Conservation (phyloP, 2,888 invertebrate species). For the Agonopterix heracliana region DNA sequence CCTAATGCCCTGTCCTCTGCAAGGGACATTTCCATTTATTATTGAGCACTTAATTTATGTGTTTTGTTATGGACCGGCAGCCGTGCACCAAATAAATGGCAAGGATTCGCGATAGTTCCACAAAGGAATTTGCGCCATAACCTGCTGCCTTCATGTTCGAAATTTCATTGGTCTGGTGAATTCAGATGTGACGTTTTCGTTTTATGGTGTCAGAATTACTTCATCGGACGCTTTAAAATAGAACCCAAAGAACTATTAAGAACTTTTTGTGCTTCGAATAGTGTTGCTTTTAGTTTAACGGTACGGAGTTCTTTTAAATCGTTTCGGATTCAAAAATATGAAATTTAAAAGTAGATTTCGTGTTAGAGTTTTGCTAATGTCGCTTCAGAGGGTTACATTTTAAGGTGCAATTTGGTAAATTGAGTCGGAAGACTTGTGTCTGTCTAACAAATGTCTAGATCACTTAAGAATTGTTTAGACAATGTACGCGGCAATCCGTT, state of each 20-base stretch:
- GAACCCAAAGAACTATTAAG: slow-evolving; percentile 21
- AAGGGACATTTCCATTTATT: slow-evolving; percentile 77
- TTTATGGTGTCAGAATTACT: slow-evolving; percentile 36
- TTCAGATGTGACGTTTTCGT: slow-evolving; percentile 20
- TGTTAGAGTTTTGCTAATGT: slow-evolving; percentile 13
- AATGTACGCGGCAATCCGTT: slow-evolving; percentile 65
- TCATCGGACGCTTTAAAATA: slow-evolving; percentile 55
- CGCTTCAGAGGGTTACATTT: not conserved
- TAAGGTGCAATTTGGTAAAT: slow-evolving; percentile 20
- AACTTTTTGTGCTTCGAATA: slow-evolving; percentile 23
- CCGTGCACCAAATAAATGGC: slow-evolving; percentile 32
- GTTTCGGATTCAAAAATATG: slow-evolving; percentile 33
- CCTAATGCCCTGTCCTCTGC: slow-evolving; percentile 76
- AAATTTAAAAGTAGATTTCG: slow-evolving; percentile 34
- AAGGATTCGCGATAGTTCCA: slow-evolving; percentile 15
- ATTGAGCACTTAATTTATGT: slow-evolving; percentile 78
- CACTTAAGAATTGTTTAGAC: slow-evolving; percentile 68
- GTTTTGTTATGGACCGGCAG: slow-evolving; percentile 74
- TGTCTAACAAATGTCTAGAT: slow-evolving; percentile 36
- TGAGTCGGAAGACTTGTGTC: slow-evolving; percentile 20
- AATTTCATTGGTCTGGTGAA: slow-evolving; percentile 10
- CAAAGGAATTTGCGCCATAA: slow-evolving; percentile 22
- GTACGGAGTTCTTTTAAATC: slow-evolving; percentile 30
- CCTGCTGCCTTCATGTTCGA: slow-evolving; percentile 10
- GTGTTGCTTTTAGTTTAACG: slow-evolving; percentile 25